These are phyloP conservation scores for Cheilosia vernalis DNA, from an alignment of 2,888 invertebrate species.

Conservation along the genomic window DNA sequence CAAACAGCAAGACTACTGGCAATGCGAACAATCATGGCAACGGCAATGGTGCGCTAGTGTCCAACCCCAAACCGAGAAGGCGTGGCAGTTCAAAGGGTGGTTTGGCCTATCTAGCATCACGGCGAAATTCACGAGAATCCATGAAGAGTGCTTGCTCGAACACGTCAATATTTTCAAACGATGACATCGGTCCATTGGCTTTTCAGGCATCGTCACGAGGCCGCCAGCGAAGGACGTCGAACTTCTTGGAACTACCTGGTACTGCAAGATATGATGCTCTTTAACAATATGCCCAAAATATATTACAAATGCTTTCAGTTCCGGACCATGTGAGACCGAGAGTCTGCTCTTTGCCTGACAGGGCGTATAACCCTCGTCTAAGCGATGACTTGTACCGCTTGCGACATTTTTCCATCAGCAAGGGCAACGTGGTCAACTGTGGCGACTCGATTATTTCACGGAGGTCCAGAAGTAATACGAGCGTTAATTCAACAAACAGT, in stretches of 20 bases:
- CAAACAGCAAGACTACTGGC: conserved; percentile 83
- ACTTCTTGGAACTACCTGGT: conserved; percentile 94
- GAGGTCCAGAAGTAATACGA: conserved; percentile 93
- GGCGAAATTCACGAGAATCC: conserved; percentile 92
- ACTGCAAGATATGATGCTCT: conserved; percentile 36
- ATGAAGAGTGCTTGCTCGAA: conserved; percentile 87
- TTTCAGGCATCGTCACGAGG: conserved; percentile 91
- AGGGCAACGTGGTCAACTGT: conserved; percentile 94
- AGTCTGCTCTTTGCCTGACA: conserved; percentile 93
- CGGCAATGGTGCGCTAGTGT: conserved; percentile 32
- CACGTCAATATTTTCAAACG: conserved; percentile 88
- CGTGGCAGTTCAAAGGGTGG: conserved; percentile 87
- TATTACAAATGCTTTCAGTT: conserved; percentile 84
- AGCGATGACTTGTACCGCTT: conserved; percentile 93
- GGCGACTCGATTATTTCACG: conserved; percentile 95
- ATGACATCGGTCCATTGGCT: conserved; percentile 91
- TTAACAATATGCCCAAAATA: background rate
- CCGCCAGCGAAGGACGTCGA: conserved; percentile 91
- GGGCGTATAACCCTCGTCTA: conserved; percentile 92
- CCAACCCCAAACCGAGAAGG: conserved; percentile 85
- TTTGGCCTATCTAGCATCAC: conserved; percentile 91
- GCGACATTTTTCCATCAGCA: conserved; percentile 93
- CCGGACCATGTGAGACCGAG: conserved; percentile 93
- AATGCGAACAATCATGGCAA: conserved; percentile 53
- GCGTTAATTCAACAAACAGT: conserved; percentile 93